Evolutionary conservation across 2,113 vertebrate species (phyloP).

Genomic region (Pipra filicauda): DNA sequence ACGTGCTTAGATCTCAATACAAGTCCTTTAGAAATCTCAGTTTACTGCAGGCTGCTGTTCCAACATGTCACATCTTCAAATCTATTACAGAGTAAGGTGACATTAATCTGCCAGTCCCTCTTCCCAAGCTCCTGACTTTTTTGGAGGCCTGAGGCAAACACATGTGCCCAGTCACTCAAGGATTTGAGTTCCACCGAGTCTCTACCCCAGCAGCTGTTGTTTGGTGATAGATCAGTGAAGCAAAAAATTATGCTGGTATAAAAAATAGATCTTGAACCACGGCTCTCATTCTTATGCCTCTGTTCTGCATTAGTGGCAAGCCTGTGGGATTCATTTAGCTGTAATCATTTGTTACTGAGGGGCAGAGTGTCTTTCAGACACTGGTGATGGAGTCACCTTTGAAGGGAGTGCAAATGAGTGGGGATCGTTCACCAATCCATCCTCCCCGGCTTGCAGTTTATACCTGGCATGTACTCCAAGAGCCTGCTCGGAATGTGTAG

Average conservation of each 20-base stretch:
- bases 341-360: slow-evolving; percentile 85
- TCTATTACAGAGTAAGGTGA: slow-evolving; percentile 51
- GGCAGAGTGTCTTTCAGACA: slow-evolving; percentile 79
- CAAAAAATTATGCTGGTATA: slow-evolving; percentile 87
- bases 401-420: slow-evolving; percentile 80
- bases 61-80: slow-evolving; percentile 69
- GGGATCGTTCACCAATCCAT: slow-evolving; percentile 72
- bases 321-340: slow-evolving; percentile 84
- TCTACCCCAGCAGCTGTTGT: slow-evolving; percentile 85
- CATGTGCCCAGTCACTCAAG: slow-evolving; percentile 70
- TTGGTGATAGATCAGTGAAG: slow-evolving; percentile 92
- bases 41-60: slow-evolving; percentile 66
- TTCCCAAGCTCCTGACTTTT: slow-evolving; percentile 66
- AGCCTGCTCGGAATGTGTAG: slow-evolving; percentile 57
- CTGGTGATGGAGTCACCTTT: slow-evolving; percentile 84
- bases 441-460: slow-evolving; percentile 65
- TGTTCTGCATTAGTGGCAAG: slow-evolving; percentile 78
- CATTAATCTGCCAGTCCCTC: slow-evolving; percentile 66
- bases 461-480: slow-evolving; percentile 23
- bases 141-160: slow-evolving; percentile 76
- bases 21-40: background rate
- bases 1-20: background rate
- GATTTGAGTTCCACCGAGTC: slow-evolving; percentile 65
- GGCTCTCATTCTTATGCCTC: slow-evolving; percentile 74
- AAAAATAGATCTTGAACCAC: slow-evolving; percentile 82